phyloP scores from a whole-genome alignment of 2,113 vertebrate species.

The Pteruthius melanotis region DNA sequence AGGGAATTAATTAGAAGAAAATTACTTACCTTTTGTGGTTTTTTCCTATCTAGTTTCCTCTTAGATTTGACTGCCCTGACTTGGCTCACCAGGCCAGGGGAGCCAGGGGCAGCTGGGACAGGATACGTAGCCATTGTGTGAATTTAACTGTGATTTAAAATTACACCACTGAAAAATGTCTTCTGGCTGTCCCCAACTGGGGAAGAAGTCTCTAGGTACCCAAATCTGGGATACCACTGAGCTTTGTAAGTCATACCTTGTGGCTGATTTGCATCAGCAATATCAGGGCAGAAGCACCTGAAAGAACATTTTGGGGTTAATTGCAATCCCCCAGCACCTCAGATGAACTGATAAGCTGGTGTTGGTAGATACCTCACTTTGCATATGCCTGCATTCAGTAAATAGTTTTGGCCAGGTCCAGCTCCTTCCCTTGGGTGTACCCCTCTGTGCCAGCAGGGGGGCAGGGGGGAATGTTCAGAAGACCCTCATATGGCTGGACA shows the following conservation, averaged over 20 bases:
- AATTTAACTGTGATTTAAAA: background rate
- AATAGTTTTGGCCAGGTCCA: background rate
- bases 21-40: background rate
- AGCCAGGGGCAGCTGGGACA: background rate
- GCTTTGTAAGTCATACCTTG: background rate
- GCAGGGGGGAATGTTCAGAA: background rate
- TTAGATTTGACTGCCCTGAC: background rate
- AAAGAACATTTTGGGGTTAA: background rate
- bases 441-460: too few relatives aligned
- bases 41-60: background rate
- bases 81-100: background rate
- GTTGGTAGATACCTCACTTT: background rate
- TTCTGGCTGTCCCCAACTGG: background rate
- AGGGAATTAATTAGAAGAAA: constrained; percentile 32
- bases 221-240: background rate
- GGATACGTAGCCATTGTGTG: background rate
- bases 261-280: background rate
- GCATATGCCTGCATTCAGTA: background rate
- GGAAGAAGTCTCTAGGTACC: background rate
- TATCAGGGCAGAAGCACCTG: background rate
- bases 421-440: background rate
- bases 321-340: background rate
- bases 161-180: background rate
- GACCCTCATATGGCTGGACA: background rate
- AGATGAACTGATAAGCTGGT: background rate